Evolutionary conservation across 2,888 invertebrate species (phyloP).

Genomic region (Archips xylosteana): DNA sequence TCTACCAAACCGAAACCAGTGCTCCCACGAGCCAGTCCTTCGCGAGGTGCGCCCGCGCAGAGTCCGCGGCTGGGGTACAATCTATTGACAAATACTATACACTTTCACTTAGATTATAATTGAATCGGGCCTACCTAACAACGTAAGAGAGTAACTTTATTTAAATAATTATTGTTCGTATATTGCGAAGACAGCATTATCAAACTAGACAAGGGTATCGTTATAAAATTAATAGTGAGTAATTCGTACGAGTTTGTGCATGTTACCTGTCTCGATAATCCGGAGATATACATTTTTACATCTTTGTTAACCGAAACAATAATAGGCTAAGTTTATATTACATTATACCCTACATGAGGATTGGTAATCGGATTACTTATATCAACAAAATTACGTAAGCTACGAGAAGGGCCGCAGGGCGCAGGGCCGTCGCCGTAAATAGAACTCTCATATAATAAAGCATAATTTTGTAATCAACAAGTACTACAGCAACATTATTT

Average conservation of each 20-base stretch:
- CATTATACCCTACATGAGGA: constrained; percentile 73
- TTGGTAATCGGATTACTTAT: constrained; percentile 70
- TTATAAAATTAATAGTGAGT: constrained; percentile 62
- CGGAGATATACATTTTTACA: constrained; percentile 77
- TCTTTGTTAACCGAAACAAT: constrained; percentile 69
- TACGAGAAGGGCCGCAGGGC: constrained; percentile 63
- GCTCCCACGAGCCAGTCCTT: constrained; percentile 5
- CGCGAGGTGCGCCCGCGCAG: constrained; percentile 46
- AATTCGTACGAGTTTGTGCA: constrained; percentile 80
- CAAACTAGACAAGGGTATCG: constrained; percentile 60
- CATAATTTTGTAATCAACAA: constrained; percentile 80
- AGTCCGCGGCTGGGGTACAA: constrained; percentile 68
- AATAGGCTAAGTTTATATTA: constrained; percentile 74
- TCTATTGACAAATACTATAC: constrained; percentile 79
- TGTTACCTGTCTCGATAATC: constrained; percentile 69
- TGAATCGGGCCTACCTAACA: constrained; percentile 82
- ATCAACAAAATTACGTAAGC: constrained; percentile 71
- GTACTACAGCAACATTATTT: constrained; percentile 77
- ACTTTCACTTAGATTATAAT: constrained; percentile 81
- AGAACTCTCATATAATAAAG: constrained; percentile 79
- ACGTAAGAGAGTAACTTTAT: constrained; percentile 66
- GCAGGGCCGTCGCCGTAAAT: constrained; percentile 72
- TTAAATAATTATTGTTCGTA: constrained; percentile 75
- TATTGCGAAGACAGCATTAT: constrained; percentile 66
- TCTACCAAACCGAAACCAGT: constrained; percentile 56